Base-by-base conservation (phyloP, 2,797 vertebrate genomes). In the Neopelma chrysocephalum region DNA sequence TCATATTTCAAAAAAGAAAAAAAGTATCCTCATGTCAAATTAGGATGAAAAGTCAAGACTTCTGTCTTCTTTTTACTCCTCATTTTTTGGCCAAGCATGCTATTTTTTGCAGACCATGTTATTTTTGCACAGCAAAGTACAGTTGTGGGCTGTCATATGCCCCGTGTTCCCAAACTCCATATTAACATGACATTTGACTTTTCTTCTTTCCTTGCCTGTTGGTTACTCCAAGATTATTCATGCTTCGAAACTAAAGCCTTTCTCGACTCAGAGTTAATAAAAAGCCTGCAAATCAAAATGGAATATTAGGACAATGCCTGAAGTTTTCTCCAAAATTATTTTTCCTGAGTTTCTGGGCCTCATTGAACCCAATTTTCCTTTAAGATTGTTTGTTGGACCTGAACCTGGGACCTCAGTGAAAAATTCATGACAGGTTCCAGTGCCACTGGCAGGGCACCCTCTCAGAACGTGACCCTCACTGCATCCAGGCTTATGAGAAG, bases 251-350 rank as follows among this genome's bases (percentile, higher is more conserved):
- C 1, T 6, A 71, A 68, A 78, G 9, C 25, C 25, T 60, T 78
- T 71, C 31, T 73, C 0, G 0, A 31, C 13, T 75, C 0, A 1
- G 72, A 7, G 3, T 57, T 42, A 53, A 73, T 79, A 77, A 65
- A 81, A 20, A 0, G 1, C 12, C 69, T 58, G 32, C 89, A 89
- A 86, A 86, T 50, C 23, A 34, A 70, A 75, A 22, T 0, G 5
- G 31, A 43, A 62, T 25, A 11, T 48, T 76, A 54, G 61, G 32
- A 57, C 29, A 66, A 57, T 21, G 32, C 29, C 15, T 40, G 5
- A 23, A 34, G 10, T 34, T 56, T 51, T 71, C 26, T 85, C 25
- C 11, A 26, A 31, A 62, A 70, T 45, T 23, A 27, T 71, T 84
- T 81, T 50, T 51, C n/a, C 18, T 15, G 27, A 2, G 5, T n/a